Conservation (phyloP, 2,888 invertebrate species). For the Eristalinus aeneus region DNA sequence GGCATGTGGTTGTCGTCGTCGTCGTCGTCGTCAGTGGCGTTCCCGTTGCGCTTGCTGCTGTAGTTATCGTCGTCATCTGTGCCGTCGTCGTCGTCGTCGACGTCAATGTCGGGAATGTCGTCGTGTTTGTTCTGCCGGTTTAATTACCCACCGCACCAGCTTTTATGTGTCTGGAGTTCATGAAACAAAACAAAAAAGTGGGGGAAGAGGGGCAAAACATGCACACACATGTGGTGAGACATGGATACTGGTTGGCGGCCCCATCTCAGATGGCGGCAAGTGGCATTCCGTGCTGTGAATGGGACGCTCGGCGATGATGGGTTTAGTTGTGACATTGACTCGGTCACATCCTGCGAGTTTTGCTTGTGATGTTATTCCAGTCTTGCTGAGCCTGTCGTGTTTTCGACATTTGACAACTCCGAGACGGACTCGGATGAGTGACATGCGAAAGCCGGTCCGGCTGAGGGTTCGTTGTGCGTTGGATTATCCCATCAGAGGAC, state of each 20-base stretch:
- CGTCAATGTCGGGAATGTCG: background rate
- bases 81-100: background rate
- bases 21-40: no score
- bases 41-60: no score
- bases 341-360: conserved; percentile 47
- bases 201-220: background rate
- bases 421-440: background rate
- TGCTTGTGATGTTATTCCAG: background rate
- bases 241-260: background rate
- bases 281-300: background rate
- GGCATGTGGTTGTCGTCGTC: background rate
- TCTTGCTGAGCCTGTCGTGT: background rate
- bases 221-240: background rate
- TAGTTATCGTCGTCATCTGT: conserved; percentile 4
- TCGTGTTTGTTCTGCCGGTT: conserved; percentile 47
- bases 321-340: conserved; percentile 44
- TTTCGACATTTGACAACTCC: background rate
- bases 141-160: conserved; percentile 54
- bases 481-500: background rate
- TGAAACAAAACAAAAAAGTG: conserved; percentile 24
- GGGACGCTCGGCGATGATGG: conserved; percentile 38
- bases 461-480: background rate
- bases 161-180: conserved; percentile 32
- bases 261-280: background rate
- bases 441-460: background rate